phyloP scores from a whole-genome alignment of 2,888 invertebrate genomes.

The Cyclophora albipunctata region DNA sequence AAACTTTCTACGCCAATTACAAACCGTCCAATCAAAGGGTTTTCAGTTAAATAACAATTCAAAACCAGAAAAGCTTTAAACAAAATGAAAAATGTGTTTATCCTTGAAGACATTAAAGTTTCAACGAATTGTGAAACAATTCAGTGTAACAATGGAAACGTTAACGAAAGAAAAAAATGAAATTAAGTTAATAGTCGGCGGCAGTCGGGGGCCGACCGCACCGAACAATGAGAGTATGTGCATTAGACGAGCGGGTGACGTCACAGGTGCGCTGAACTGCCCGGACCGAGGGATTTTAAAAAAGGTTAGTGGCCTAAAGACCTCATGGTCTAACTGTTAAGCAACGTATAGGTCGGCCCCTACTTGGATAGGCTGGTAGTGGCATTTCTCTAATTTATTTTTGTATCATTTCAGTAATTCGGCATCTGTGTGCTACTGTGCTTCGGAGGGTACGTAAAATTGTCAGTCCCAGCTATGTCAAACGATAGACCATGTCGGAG shows the following conservation, averaged over 20 bases:
- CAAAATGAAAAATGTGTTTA: neutral
- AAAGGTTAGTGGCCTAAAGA: neutral
- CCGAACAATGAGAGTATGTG: slow-evolving; percentile 8
- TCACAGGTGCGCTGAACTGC: neutral
- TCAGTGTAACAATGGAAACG: slow-evolving; percentile 37
- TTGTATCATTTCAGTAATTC: no score
- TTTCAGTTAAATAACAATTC: neutral
- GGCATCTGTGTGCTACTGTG: no score
- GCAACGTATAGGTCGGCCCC: no score
- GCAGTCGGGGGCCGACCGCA: slow-evolving; percentile 46
- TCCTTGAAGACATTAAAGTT: slow-evolving; percentile 12
- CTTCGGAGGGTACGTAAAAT: no score
- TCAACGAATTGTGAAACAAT: slow-evolving; percentile 33
- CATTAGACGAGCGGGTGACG: slow-evolving; percentile 6
- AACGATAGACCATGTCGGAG: neutral
- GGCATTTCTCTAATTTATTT: no score
- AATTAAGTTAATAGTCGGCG: slow-evolving; percentile 61
- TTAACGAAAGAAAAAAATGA: slow-evolving; percentile 53
- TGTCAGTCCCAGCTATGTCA: no score
- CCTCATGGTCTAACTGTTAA: neutral
- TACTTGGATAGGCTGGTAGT: no score
- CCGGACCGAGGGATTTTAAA: no score
- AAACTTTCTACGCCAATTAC: no score
- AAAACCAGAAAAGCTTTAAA: neutral
- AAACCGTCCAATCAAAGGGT: no score